phyloP scores from a whole-genome alignment of 2,888 invertebrate genomes.

The Melanotus villosus region DNA sequence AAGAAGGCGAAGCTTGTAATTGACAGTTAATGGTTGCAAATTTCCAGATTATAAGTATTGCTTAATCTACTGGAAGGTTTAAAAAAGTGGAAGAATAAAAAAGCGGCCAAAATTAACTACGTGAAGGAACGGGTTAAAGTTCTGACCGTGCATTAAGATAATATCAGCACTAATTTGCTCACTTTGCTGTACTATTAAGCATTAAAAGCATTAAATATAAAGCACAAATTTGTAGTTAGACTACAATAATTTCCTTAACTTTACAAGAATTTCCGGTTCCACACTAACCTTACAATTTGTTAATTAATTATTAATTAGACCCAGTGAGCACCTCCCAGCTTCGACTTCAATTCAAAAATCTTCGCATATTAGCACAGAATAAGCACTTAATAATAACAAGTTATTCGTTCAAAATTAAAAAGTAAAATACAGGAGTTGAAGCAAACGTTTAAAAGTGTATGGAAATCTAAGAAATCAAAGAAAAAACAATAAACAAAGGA shows the following conservation, averaged over 20 bases:
- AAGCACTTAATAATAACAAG: not conserved
- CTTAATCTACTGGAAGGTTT: not conserved
- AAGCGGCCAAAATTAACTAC: too few relatives aligned
- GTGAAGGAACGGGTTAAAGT: too few relatives aligned
- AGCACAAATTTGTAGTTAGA: not conserved
- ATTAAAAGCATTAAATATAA: not conserved
- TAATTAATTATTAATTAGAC: too few relatives aligned
- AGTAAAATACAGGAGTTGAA: too few relatives aligned
- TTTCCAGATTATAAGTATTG: not conserved
- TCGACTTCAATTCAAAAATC: too few relatives aligned
- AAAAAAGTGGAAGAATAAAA: not conserved
- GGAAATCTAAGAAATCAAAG: too few relatives aligned
- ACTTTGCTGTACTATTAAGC: not conserved
- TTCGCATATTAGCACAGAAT: not conserved
- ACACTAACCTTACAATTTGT: too few relatives aligned
- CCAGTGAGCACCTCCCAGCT: too few relatives aligned
- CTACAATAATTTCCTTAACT: too few relatives aligned
- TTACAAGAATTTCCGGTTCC: too few relatives aligned
- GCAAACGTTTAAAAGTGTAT: too few relatives aligned
- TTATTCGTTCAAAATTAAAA: too few relatives aligned
- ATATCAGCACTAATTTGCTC: not conserved
- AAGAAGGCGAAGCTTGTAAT: not conserved
- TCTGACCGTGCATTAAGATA: slow-evolving; percentile 3
- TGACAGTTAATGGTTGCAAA: not conserved
- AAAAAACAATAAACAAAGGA: not conserved